Evolutionary conservation across 1,140 invertebrate species (phyloP).

Genomic region (Watersipora subatra): DNA sequence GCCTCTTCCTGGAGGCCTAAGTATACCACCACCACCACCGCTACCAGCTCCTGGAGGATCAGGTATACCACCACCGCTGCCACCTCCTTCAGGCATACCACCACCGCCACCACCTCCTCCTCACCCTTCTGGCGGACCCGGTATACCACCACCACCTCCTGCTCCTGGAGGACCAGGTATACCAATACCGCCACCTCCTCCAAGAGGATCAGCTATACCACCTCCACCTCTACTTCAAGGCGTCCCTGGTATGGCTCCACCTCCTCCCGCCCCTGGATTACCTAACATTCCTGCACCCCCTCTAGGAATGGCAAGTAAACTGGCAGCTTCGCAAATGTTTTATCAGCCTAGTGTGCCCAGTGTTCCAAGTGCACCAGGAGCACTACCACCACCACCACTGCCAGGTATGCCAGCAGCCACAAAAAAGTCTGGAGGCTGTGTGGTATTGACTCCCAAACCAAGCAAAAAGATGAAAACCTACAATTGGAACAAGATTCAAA

Average conservation of each 20-base stretch:
- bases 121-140: neutral
- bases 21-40: conserved; percentile 10
- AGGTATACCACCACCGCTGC: conserved; percentile 11
- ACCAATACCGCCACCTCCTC: conserved; percentile 3
- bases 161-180: neutral
- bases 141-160: conserved; percentile 11
- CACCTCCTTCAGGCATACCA: conserved; percentile 6
- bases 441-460: conserved; percentile 20
- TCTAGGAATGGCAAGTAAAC: neutral
- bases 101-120: conserved; percentile 14
- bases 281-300: conserved; percentile 5
- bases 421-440: neutral
- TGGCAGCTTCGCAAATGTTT: neutral
- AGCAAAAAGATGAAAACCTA: conserved; percentile 34
- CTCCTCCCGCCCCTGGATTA: conserved; percentile 10
- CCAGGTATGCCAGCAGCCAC: neutral
- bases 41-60: conserved; percentile 7
- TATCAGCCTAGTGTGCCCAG: neutral
- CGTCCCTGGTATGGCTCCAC: conserved; percentile 4
- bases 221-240: neutral
- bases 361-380: neutral
- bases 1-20: conserved; percentile 1
- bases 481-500: conserved; percentile 34
- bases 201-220: conserved; percentile 11
- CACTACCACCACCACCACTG: neutral